Conservation (phyloP, 2,797 vertebrate species). For the Halcyon smyrnensis region DNA sequence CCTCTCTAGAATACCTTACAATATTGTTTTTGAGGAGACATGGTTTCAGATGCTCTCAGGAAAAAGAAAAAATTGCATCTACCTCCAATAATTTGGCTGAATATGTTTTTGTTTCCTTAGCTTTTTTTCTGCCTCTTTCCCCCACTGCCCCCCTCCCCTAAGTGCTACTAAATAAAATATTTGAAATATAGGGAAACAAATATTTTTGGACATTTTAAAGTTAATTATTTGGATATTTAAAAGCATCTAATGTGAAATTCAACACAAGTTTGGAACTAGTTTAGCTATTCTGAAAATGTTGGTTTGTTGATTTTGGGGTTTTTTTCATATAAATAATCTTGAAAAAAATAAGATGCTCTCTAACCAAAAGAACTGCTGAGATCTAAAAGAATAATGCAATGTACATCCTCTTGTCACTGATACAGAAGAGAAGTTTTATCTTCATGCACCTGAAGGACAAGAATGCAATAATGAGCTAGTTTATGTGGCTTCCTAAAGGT, state of each 20-base stretch:
- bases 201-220: neutral
- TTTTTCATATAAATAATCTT: neutral
- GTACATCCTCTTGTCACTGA: neutral
- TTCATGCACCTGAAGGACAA: neutral
- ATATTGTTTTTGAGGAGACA: neutral
- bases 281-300: neutral
- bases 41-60: neutral
- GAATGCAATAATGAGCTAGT: neutral
- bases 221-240: neutral
- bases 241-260: neutral
- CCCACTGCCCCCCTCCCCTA: rapidly evolving
- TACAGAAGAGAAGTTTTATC: neutral
- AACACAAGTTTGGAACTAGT: neutral
- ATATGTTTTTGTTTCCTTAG: neutral
- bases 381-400: neutral
- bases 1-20: neutral
- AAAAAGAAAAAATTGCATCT: neutral
- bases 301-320: rapidly evolving
- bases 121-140: neutral
- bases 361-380: neutral
- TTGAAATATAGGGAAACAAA: neutral
- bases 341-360: neutral
- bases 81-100: neutral
- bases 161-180: neutral
- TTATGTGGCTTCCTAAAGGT: neutral